Evolutionary conservation across 2,797 vertebrate species (phyloP).

Genomic region (Columba guinea): DNA sequence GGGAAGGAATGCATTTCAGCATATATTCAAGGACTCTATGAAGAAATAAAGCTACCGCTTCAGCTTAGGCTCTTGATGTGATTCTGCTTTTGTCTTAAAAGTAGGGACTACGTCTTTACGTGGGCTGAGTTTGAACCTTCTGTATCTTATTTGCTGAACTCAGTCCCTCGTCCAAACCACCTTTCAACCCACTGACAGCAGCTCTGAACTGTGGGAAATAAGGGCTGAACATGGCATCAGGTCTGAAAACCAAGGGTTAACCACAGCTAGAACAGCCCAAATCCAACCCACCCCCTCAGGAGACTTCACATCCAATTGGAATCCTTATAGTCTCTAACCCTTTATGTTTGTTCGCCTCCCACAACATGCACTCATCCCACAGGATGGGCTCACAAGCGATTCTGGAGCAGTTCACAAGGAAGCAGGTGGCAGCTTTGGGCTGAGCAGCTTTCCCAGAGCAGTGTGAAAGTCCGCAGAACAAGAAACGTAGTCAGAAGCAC

Average conservation of each 20-base stretch:
- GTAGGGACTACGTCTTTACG: not conserved
- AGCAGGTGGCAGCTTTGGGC: slow-evolving; percentile 3
- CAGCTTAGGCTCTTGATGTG: not conserved
- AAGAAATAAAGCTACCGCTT: slow-evolving; percentile 29
- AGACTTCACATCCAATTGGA: not conserved
- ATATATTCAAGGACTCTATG: not conserved
- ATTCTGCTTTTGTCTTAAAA: not conserved
- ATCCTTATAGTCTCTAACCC: not conserved
- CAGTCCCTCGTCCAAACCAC: not conserved
- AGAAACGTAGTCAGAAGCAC: not conserved
- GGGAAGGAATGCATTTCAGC: not conserved
- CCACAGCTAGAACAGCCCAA: not conserved
- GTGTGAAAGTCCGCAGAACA: not conserved
- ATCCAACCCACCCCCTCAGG: not conserved
- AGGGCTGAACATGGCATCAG: not conserved
- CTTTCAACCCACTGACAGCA: not conserved
- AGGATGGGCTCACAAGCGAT: not conserved
- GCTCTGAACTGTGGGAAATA: not conserved
- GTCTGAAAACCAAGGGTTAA: not conserved
- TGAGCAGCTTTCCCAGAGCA: not conserved
- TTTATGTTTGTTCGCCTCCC: not conserved
- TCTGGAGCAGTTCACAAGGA: not conserved
- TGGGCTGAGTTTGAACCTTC: not conserved
- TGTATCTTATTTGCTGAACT: not conserved
- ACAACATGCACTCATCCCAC: not conserved